These are phyloP conservation scores for Folsomia candida DNA, from an alignment of 2,888 invertebrate species.

Conservation along the genomic window DNA sequence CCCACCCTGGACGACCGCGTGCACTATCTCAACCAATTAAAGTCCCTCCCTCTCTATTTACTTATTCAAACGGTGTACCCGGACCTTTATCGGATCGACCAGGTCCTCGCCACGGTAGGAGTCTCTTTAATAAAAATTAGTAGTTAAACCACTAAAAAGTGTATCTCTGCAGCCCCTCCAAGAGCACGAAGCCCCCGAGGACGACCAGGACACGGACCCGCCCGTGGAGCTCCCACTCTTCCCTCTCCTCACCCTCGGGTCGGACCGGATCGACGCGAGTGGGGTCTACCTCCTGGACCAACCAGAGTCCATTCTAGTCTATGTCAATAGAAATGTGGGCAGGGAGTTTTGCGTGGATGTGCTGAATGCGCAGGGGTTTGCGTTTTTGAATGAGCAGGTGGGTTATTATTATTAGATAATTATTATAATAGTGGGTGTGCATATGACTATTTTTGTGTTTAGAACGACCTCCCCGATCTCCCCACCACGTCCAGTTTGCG, in stretches of 20 bases:
- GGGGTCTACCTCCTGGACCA: conserved; percentile 91
- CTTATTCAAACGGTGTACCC: conserved; percentile 87
- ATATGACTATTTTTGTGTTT: conserved; percentile 39
- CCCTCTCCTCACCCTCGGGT: conserved; percentile 78
- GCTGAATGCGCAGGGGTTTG: conserved; percentile 72
- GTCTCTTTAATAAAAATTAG: neutral
- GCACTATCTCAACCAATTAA: conserved; percentile 89
- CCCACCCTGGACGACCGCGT: conserved; percentile 91
- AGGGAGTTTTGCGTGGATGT: conserved; percentile 72
- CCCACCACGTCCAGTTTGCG: conserved; percentile 71
- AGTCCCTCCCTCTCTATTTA: conserved; percentile 75
- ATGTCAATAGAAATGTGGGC: conserved; percentile 77
- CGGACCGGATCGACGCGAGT: conserved; percentile 66
- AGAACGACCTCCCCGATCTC: conserved; percentile 73
- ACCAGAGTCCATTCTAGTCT: conserved; percentile 75
- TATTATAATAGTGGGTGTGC: conserved; percentile 6
- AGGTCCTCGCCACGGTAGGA: conserved; percentile 62
- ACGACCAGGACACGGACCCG: conserved; percentile 19
- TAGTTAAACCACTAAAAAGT: neutral
- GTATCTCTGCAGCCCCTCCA: neutral
- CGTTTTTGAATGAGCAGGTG: conserved; percentile 69
- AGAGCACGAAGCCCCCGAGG: neutral
- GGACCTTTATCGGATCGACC: conserved; percentile 82
- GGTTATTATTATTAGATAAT: too few species aligned
- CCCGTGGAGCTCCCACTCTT: conserved; percentile 56